Evolutionary conservation across 2,888 invertebrate species (phyloP), one percentile per base, ranked within the genome.

Genomic region (Dasysyrphus tricinctus): DNA sequence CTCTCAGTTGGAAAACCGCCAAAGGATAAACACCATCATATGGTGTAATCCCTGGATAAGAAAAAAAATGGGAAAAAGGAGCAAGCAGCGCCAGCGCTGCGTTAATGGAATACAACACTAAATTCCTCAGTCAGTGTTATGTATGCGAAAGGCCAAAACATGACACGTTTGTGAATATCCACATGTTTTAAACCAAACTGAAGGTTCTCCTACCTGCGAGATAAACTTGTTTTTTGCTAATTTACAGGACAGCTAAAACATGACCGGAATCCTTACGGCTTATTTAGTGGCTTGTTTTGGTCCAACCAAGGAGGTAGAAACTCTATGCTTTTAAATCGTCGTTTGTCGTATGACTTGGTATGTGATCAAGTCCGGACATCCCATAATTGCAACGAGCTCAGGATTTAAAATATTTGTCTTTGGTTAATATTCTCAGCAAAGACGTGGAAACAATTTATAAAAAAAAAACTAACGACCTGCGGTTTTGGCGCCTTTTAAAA

Each of bases 161-260:
- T 86, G 86, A 78, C 77, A 82, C 77, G 69, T 78, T 78, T 78
- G 70, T 82, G 78, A 42, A 82, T 69, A 78, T 56, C 54, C 86
- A 82, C 86, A 86, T 86, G 85, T 78, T 78, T 78, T 51, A 42
- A 77, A 19, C 37, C 74, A 37, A 75, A 70, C 57, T 29, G 49
- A 70, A 57, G 24, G 73, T 19, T 74, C 47, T 81, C 3, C 63
- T 85, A 39, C 86, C 82, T 82, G 78, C 63, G 12, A 39, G 74
- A 82, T 78, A 86, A 86, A 86, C 86, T 86, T 86, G 82, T 82
- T 86, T 86, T 77, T 63, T 65, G 86, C 86, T 86, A 86, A 82
- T 86, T 86, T 86, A 86, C 86, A 86, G 86, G 86, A 86, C 86
- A 86, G 86, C 81, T 82, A 57, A 82, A 86, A 86, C 82, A 86